phyloP scores from a whole-genome alignment of 2,797 vertebrate species.

The Meriones psammophilus region DNA sequence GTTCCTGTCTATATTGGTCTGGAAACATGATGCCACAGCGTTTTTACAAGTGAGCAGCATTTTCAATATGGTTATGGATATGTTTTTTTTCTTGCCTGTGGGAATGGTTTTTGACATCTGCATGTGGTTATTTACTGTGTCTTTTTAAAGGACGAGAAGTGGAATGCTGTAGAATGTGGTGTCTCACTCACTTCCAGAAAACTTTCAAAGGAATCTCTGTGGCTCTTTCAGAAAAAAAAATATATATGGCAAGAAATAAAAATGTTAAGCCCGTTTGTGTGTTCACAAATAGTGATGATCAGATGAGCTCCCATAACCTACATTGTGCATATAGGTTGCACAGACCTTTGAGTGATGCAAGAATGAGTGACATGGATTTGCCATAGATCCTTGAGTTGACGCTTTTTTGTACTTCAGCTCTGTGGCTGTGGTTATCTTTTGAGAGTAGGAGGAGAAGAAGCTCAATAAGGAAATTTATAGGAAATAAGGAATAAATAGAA shows the following conservation, averaged over 20 bases:
- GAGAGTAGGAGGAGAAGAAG: neutral
- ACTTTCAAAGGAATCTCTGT: slow-evolving; percentile 17
- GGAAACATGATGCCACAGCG: neutral
- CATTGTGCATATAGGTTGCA: fast-evolving
- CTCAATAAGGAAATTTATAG: neutral
- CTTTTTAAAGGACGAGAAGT: slow-evolving; percentile 48
- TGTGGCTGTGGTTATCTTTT: neutral
- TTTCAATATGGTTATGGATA: slow-evolving; percentile 49
- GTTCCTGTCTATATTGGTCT: neutral
- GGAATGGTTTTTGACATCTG: neutral
- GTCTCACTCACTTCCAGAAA: slow-evolving; percentile 35
- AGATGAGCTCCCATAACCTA: neutral
- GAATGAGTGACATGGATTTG: neutral
- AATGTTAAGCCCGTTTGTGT: neutral
- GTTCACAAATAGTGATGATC: neutral
- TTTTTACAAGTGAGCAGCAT: slow-evolving; percentile 45
- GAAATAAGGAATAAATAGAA: neutral
- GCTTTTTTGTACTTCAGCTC: neutral
- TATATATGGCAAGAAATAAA: neutral
- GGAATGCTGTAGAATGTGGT: neutral
- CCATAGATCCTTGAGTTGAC: neutral
- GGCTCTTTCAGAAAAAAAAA: neutral
- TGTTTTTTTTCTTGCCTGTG: neutral
- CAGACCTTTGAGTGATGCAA: neutral
- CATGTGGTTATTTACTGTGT: neutral